Evolutionary conservation across 2,797 vertebrate species (phyloP), one percentile per base, ranked within the genome.

Genomic region (Pteronotus mesoamericanus): DNA sequence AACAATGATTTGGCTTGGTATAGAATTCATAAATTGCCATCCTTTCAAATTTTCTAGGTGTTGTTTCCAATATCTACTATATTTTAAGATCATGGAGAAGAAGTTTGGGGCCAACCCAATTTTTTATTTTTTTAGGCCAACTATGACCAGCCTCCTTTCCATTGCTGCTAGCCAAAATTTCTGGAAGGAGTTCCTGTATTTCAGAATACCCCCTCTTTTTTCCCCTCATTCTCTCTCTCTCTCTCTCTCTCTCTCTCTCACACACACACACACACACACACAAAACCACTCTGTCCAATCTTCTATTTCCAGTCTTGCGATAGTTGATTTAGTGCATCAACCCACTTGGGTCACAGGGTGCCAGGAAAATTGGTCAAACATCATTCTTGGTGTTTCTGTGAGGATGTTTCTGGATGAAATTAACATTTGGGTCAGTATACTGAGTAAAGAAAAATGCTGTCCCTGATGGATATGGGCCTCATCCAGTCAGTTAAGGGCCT

Each of bases 1-100:
- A 94, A 96, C 71, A 92, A 86, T 96, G 39, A 93, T 85, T 78
- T 94, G 66, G 75, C 86, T 96, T 96, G 92, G 66, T 93, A 91
- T 80, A 59, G 66, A 95, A 95, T 89, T 84, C 51, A 80, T 91
- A 92, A 97, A 91, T 96, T 90, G 92, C 71, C 32, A 57, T 79
- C 39, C 51, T 86, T 91, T 92, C 74, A 78, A 53, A 94, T 74
- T 48, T 29, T 79, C 71, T 86, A 77, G 57, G 86, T 59, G 39
- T 83, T 87, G 75, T 96, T 95, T 94, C 39, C 78, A 94, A 77
- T 95, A 93, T 69, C 83, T 94, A 82, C 53, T 80, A 46, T 93
- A 97, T 96, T 97, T 93, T 96, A 94, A 96, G 83, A 96, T 59
- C 21, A 34, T 84, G 64, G 48, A 92, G 59, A 88, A 75, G 75